Evolutionary conservation across 1,140 invertebrate genomes (phyloP).

Genomic region (Heliconius melpomene): DNA sequence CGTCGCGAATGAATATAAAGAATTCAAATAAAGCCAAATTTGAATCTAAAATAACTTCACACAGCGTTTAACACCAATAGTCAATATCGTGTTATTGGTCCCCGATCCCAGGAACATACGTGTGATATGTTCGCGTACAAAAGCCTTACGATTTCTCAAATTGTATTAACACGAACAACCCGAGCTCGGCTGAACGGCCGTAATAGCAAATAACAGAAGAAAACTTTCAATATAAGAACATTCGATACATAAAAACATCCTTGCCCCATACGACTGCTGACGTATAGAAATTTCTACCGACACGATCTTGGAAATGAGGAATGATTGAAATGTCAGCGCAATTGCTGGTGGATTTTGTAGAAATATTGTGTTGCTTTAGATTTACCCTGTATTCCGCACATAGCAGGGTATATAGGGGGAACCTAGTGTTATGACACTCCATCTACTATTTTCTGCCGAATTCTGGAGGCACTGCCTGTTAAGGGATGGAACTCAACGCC

Average conservation of each 20-base stretch:
- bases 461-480: too few species aligned
- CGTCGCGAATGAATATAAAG: too few species aligned
- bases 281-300: conserved; percentile 51
- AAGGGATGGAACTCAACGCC: too few species aligned
- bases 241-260: conserved; percentile 53
- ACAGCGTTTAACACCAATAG: not conserved
- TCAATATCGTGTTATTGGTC: not conserved
- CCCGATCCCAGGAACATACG: not conserved
- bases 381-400: too few species aligned
- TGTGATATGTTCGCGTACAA: conserved; percentile 34
- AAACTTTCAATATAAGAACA: conserved; percentile 56
- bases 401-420: too few species aligned
- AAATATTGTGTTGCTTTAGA: not conserved
- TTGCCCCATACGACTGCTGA: conserved; percentile 42
- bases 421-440: too few species aligned
- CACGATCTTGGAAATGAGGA: conserved; percentile 52
- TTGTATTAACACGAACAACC: conserved; percentile 38
- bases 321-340: conserved; percentile 52
- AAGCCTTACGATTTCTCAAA: conserved; percentile 41
- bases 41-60: too few species aligned
- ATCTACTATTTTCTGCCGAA: too few species aligned
- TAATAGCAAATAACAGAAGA: conserved; percentile 42
- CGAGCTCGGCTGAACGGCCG: conserved; percentile 23
- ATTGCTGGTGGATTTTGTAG: conserved; percentile 33
- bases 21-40: too few species aligned